Percentiles rank a stretch among this genome's conserved stretches.
Evolutionary conservation across 2,888 invertebrate genomes (phyloP).

Genomic region (Drosophila demipolita): DNA sequence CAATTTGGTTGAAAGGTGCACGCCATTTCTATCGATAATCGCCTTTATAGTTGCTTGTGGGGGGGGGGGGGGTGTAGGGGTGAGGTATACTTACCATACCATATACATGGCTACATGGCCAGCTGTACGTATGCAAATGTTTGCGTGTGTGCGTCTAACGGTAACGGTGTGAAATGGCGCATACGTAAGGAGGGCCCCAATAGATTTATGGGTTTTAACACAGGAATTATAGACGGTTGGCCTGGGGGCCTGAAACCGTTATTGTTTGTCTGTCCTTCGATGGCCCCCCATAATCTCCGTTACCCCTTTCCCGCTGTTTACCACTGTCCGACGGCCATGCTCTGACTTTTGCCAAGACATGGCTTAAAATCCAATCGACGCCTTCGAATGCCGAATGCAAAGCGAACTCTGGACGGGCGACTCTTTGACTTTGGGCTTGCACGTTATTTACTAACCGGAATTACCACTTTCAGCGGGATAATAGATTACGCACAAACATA

Average conservation of each 20-base stretch:
- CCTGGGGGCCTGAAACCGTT: slow-evolving; percentile 44
- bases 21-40: slow-evolving; percentile 65
- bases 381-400: slow-evolving; percentile 23
- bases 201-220: slow-evolving; percentile 77
- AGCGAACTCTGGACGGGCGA: neutral
- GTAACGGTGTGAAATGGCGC: slow-evolving; percentile 79
- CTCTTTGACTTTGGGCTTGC: slow-evolving; percentile 56
- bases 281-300: neutral
- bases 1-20: slow-evolving; percentile 74
- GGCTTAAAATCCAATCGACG: slow-evolving; percentile 76
- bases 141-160: slow-evolving; percentile 61
- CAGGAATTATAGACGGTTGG: slow-evolving; percentile 80
- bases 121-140: slow-evolving; percentile 23
- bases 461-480: slow-evolving; percentile 80
- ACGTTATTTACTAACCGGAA: slow-evolving; percentile 79
- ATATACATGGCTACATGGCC: slow-evolving; percentile 4
- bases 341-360: slow-evolving; percentile 57
- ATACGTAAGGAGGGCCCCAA: slow-evolving; percentile 72
- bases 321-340: slow-evolving; percentile 24
- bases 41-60: slow-evolving; percentile 37
- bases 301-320: slow-evolving; percentile 2
- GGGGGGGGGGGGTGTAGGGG: neutral
- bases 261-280: slow-evolving; percentile 51
- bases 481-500: slow-evolving; percentile 71
- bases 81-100: slow-evolving; percentile 15